phyloP scores from a whole-genome alignment of 1,140 invertebrate species.

The Papilio aristodemus region DNA sequence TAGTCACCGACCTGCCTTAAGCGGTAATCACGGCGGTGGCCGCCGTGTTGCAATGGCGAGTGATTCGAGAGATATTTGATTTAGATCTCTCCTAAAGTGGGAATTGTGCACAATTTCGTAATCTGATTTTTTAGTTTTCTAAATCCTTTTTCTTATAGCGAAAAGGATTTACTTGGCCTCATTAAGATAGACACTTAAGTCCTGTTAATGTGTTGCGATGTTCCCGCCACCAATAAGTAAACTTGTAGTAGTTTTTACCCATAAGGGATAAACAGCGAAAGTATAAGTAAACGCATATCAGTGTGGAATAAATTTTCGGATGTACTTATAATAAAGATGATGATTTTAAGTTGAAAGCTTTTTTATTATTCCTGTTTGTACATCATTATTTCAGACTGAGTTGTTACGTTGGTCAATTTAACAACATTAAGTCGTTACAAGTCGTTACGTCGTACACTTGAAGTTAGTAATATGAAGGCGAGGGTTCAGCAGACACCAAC shows the following conservation, averaged over 20 bases:
- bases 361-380: background rate
- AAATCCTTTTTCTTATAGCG: background rate
- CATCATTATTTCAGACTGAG: background rate
- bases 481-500: background rate
- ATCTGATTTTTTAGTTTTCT: background rate
- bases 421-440: background rate
- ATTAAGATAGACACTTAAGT: background rate
- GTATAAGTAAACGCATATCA: too few species aligned
- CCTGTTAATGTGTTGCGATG: background rate
- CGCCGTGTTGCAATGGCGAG: background rate
- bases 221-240: too few species aligned
- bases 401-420: background rate
- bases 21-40: background rate
- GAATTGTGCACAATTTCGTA: background rate
- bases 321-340: too few species aligned
- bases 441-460: constrained; percentile 7
- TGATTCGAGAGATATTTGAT: constrained; percentile 1
- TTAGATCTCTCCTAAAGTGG: constrained; percentile 16
- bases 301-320: too few species aligned
- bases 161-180: background rate
- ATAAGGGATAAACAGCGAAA: too few species aligned
- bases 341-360: too few species aligned
- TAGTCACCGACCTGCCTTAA: background rate
- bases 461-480: background rate
- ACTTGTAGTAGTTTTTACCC: too few species aligned